Percentiles rank a stretch among this genome's conserved stretches.
These are phyloP conservation scores for Drosophila borealis DNA, from an alignment of 2,888 invertebrate genomes.

Conservation along the genomic window DNA sequence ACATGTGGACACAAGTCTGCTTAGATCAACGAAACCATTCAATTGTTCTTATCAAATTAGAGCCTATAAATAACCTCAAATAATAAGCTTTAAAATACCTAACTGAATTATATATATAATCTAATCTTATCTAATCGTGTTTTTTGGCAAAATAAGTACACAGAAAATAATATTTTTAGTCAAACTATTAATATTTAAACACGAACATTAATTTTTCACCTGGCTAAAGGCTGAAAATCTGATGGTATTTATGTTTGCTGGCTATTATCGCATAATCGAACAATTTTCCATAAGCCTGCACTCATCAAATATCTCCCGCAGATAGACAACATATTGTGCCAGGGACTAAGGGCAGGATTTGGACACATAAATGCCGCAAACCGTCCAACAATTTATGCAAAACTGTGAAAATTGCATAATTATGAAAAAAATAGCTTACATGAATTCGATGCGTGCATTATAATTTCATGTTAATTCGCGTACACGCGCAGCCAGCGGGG, in stretches of 20 bases:
- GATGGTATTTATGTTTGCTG: conserved; percentile 5
- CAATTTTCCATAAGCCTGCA: conserved; percentile 40
- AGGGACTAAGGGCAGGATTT: conserved; percentile 22
- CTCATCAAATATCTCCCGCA: conserved; percentile 28
- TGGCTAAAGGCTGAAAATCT: conserved; percentile 8
- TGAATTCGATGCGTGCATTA: conserved; percentile 58
- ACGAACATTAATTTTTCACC: conserved; percentile 8
- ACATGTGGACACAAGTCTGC: neutral
- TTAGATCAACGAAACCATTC: neutral
- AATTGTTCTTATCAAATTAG: neutral
- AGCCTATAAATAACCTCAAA: neutral
- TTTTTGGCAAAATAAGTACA: neutral
- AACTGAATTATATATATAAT: neutral
- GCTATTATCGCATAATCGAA: conserved; percentile 53
- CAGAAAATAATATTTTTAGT: neutral
- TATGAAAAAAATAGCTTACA: conserved; percentile 54
- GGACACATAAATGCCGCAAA: conserved; percentile 53
- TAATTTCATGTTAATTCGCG: conserved; percentile 72
- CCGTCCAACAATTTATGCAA: conserved; percentile 63
- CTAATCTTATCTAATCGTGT: conserved; percentile 7
- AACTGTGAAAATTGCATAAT: conserved; percentile 68
- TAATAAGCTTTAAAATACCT: neutral
- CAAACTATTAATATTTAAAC: neutral
- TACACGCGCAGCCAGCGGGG: conserved; percentile 17
- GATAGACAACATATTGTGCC: conserved; percentile 25